A percentile compares a stretch with the other conserved stretches of the same genome.
These are phyloP conservation scores for Clarias gariepinus DNA, from an alignment of 2,113 vertebrate species.

Conservation along the genomic window DNA sequence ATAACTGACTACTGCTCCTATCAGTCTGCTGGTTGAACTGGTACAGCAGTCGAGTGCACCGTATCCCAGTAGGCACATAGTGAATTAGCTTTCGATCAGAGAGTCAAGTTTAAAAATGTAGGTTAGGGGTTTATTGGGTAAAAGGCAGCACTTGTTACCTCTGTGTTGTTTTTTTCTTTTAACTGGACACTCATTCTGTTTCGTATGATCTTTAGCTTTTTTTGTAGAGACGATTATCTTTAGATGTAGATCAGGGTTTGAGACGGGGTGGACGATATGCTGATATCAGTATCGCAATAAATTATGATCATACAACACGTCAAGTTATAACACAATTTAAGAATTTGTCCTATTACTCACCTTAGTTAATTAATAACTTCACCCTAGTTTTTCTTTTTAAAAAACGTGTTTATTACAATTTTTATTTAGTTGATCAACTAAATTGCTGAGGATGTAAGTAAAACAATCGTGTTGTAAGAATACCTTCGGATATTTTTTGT, in stretches of 20 bases:
- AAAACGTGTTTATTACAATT: no score
- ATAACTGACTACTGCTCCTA: conserved; percentile 38
- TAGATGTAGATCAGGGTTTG: not conserved
- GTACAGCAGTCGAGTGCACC: conserved; percentile 20
- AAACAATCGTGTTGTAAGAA: not conserved
- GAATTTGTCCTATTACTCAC: not conserved
- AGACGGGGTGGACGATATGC: not conserved
- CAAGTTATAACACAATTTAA: no score
- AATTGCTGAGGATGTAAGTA: not conserved
- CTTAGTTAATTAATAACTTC: not conserved
- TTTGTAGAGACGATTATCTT: not conserved
- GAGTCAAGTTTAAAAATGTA: not conserved
- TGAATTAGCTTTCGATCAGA: not conserved
- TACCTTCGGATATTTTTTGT: not conserved
- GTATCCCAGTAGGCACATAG: conserved; percentile 24
- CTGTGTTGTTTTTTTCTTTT: not conserved
- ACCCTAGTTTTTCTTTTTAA: not conserved
- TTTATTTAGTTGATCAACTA: not conserved
- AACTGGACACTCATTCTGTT: not conserved
- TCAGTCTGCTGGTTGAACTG: conserved; percentile 56
- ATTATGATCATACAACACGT: not conserved
- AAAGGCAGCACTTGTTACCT: conserved; percentile 38
- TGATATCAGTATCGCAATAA: not conserved
- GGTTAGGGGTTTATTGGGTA: not conserved
- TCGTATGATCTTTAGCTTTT: conserved; percentile 28